Evolutionary conservation across 2,797 vertebrate species (phyloP), one percentile per base, ranked within the genome.

Genomic region (Mormyrus proboscirostris): DNA sequence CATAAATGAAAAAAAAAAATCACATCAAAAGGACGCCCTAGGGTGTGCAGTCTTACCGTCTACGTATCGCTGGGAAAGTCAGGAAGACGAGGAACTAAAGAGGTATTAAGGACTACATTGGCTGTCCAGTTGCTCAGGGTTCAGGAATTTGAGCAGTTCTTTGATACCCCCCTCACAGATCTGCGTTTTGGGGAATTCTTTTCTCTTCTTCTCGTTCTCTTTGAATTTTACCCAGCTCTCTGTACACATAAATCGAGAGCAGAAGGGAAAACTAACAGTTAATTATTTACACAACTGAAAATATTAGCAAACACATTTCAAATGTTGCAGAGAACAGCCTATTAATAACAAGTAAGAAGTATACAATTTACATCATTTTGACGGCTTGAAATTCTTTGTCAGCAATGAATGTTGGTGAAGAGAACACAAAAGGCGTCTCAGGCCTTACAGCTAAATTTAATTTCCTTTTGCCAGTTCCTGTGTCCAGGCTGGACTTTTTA

Each of bases 141-240:
- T 95, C 90, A 97, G 92, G 93, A 96, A 97, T 84, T 93, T 93
- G 89, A 96, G 92, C 91, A 97, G 93, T 92, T 96, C 95, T 79
- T 93, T 93, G 76, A 96, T 94, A 84, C 96, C 95, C 2, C 95
- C 94, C 90, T 94, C 94, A 92, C 96, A 97, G 62, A 94, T 90
- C n/a, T 91, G 92, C 86, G 90, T 93, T 89, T 93, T 93, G 88
- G 92, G 91, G 49, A 93, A 92, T 89, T 94, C 94, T n/a, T 92
- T 95, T 90, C 94, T 91, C 90, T 94, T 94, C 88, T 90, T 92
- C 88, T 92, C 94, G 85, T 94, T 94, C 65, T 94, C 95, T 91
- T 95, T 96, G 91, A 97, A 97, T 90, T 93, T 95, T 86, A 89
- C 95, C 96, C 96, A 97, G 19, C 91, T 94, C 38, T 94, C 96